Percentiles rank a stretch among this genome's conserved stretches.
phyloP scores from a whole-genome alignment of 2,797 vertebrate genomes.

The Phrynocephalus guinanensis region DNA sequence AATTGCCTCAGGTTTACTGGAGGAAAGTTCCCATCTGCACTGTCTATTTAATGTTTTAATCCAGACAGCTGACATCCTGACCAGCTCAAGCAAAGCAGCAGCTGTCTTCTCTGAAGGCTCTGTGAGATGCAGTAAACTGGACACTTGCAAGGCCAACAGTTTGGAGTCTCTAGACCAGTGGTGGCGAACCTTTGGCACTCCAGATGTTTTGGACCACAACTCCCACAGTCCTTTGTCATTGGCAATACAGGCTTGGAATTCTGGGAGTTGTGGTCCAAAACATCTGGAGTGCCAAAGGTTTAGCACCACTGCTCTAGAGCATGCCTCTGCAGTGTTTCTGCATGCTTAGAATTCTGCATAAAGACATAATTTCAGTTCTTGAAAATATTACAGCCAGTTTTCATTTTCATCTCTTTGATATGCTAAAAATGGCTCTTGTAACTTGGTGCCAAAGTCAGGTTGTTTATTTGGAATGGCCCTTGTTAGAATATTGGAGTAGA shows the following conservation, averaged over 20 bases:
- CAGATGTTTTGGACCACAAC: too few species aligned
- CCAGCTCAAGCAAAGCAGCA: background rate
- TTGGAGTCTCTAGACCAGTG: background rate
- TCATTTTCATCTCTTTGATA: background rate
- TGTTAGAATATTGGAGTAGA: background rate
- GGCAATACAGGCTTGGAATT: too few species aligned
- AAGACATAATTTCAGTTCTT: background rate
- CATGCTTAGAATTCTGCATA: background rate
- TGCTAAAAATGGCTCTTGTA: background rate
- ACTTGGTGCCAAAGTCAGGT: background rate
- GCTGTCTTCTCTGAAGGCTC: background rate
- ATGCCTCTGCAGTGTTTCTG: background rate
- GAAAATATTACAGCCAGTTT: background rate
- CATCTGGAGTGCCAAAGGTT: too few species aligned
- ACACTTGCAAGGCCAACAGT: background rate
- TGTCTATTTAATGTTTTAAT: conserved; percentile 26
- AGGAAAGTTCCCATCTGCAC: conserved; percentile 23
- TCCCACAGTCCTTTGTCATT: too few species aligned
- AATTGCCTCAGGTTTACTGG: fast-evolving
- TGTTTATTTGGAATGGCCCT: background rate
- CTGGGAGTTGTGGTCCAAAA: too few species aligned
- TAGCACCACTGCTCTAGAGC: too few species aligned
- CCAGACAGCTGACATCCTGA: background rate
- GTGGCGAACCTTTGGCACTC: too few species aligned
- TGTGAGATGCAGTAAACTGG: background rate